A percentile compares a stretch with the other conserved stretches of the same genome.
Evolutionary conservation across 2,113 vertebrate genomes (phyloP).

Genomic region (Etia nguti): DNA sequence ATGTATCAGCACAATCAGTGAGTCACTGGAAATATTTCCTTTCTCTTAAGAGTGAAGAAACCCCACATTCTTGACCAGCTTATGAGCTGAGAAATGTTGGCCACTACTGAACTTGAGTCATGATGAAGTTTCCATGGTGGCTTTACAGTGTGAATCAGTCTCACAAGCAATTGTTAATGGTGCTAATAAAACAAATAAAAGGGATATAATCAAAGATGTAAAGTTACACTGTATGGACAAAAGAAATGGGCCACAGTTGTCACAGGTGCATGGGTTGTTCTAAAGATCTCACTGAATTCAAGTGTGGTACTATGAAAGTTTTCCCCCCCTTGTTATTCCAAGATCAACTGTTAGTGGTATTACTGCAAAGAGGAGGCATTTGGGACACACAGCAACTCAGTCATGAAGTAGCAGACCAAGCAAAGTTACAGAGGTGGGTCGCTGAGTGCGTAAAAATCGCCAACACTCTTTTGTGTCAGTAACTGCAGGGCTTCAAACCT

Average conservation of each 20-base stretch:
- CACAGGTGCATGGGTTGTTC: not conserved
- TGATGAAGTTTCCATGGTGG: conserved; percentile 23
- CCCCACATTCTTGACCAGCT: conserved; percentile 32
- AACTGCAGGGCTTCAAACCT: not conserved
- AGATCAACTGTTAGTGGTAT: not conserved
- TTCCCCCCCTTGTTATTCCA: not conserved
- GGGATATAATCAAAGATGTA: not conserved
- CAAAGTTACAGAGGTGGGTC: not conserved
- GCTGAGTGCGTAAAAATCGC: not conserved
- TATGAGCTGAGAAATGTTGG: conserved; percentile 27
- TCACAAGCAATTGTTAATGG: conserved; percentile 7
- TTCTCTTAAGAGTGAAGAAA: not conserved
- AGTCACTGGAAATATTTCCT: conserved; percentile 6
- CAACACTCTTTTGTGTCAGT: not conserved
- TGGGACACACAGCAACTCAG: not conserved
- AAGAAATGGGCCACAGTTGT: not conserved
- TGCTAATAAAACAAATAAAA: conserved; percentile 6
- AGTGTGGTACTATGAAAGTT: not conserved
- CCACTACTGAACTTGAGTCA: conserved; percentile 20
- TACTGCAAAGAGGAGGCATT: not conserved
- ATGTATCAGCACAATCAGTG: conserved; percentile 18
- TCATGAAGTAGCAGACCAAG: not conserved
- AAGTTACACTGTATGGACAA: not conserved
- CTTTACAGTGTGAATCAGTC: not conserved
- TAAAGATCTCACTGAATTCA: not conserved